Evolutionary conservation across 2,797 vertebrate genomes (phyloP), one percentile per base, ranked within the genome.

Genomic region (Sphenodon punctatus): DNA sequence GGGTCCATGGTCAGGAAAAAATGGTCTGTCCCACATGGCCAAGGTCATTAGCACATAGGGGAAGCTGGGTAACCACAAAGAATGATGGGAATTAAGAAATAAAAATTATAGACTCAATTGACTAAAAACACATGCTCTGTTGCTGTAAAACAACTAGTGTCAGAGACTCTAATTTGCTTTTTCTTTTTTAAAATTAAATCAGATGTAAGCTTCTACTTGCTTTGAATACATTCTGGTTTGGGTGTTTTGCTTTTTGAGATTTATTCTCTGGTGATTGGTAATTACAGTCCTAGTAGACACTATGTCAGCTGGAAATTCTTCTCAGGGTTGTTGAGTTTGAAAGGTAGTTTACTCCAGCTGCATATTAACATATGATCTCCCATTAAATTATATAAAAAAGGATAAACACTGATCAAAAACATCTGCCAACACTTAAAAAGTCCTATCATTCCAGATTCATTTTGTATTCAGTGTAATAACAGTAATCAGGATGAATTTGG

Each of bases 321-420:
- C 70, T 91, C 70, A 61, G 51, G 25, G 64, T 88, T 92, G 64
- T 90, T 91, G 66, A 80, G 19, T 80, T 78, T 91, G 74, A 94
- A 92, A 92, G 58, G 71, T 82, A 81, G 63, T 77, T 81, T 86
- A 75, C 59, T 91, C 64, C 85, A 92, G 83, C 88, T 93, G 85
- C 79, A 78, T 90, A 88, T 92, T 94, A 91, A 89, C 75, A 89
- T 91, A 87, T 41, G 79, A 88, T 89, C 76, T 75, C 49, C 82
- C 76, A 92, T 88, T 93, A 91, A 94, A 92, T 77, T 80, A 72
- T 76, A 87, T 41, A 25, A 75, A 88, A 89, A 90, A 81, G 15
- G 55, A 90, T 90, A 92, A 93, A 93, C 64, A 90, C 67, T 85
- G 83, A 94, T 93, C 65, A 88, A 89, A 93, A 92, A 73, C 86